Evolutionary conservation across 2,113 vertebrate genomes (phyloP), one percentile per base, ranked within the genome.

Genomic region (Psilopogon haemacephalus): DNA sequence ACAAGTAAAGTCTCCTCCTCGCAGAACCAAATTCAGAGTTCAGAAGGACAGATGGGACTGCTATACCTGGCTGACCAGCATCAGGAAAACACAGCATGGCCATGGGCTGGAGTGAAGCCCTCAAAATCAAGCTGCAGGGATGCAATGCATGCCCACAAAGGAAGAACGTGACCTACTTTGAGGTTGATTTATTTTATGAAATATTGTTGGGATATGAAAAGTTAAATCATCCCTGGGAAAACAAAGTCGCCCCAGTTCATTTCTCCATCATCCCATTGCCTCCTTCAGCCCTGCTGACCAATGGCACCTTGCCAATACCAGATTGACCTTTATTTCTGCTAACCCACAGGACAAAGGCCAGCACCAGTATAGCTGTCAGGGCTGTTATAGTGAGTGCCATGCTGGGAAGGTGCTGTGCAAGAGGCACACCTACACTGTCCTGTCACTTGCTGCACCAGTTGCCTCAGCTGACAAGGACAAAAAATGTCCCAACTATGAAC

Each of bases 371-470:
- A 28, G 74, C 3, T 1, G 12, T 20, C 3, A 12, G 48, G 24
- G 15, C 28, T 30, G 16, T 5, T 2, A 11, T 37, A 52, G 30
- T 9, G 35, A 7, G 2, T 33, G 37, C 71, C 1, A 2, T 37
- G 30, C 11, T 13, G 11, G 72, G 28, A 62, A 16, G 15, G 13
- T 19, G 30, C 26, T 71, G 37, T 24, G 38, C 48, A 21, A 52
- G 48, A 33, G 40, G 26, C 28, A 32, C 24, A 32, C 6, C 19
- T 48, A n/a, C 2, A 3, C 33, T 13, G 13, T 14, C 32, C 35
- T 0, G 0, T 44, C 50, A 20, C 35, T 27, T 5, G 5, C 62
- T 6, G 15, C 26, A 33, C 54, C 56, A 28, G 48, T 18, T 67
- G 17, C 60, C 40, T 7, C 28, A 15, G 48, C 48, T 3, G 1